Evolutionary conservation across 1,140 invertebrate genomes (phyloP), one percentile per base, ranked within the genome.

Genomic region (Zaprionus davidi): DNA sequence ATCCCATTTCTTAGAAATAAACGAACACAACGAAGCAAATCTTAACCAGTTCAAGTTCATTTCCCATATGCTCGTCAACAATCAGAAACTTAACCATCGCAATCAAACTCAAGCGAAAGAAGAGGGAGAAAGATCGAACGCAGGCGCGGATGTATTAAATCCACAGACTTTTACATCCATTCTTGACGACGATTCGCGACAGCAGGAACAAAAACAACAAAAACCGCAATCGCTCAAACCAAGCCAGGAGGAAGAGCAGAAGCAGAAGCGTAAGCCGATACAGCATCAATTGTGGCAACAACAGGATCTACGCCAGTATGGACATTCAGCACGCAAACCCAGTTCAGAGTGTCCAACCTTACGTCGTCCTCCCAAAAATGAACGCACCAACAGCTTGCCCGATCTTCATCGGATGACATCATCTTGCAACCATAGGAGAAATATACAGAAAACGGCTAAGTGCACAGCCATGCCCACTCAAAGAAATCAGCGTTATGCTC

Each of bases 21-120:
- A 55, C 7, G 76, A 71, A 2, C 76, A 90, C 7, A 79, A 58
- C 38, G 81, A 90, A 7, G 49, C 81, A 5, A 90, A 58, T 41
- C 12, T 82, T n/a, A 90, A 90, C 44, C 85, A 88, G 36, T 88
- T 88, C 49, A 88, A 88, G 36, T 88, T 88, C 38, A 34, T 90
- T 26, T 80, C 85, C 6, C 85, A 85, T 44, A 81, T 88, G 85
- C 72, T 88, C 1, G 85, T 90, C n/a, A 79, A 90, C 53, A 90
- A 57, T 26, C 81, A 90, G 53, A 90, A 78, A 0, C 44, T 82
- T 17, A 68, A 85, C 41, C 81, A 79, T 56, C 56, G 69, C 3
- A 64, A 74, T 0, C 41, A 83, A 2, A 79, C 71, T 44, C 69
- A 67, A 26, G 56, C 72, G 5, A 13, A 51, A 24, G 11, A 3